Evolutionary conservation across 2,888 invertebrate genomes (phyloP).

Genomic region (Fissipunctia ypsillon): DNA sequence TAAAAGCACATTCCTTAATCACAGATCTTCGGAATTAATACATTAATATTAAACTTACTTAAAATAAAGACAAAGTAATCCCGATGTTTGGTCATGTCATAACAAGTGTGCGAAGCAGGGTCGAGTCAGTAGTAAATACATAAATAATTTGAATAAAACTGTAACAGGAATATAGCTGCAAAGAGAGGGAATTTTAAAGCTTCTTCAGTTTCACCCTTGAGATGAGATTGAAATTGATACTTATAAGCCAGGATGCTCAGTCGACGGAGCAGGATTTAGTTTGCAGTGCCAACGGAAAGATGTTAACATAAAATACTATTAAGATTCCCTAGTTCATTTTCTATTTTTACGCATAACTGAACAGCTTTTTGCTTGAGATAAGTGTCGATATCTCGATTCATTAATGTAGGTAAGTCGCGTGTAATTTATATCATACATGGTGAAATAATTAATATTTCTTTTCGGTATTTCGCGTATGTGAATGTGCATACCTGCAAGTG

Average conservation of each 20-base stretch:
- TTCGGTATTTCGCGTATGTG: neutral
- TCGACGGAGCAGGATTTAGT: conserved; percentile 47
- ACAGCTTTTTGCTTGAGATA: neutral
- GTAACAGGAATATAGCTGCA: conserved; percentile 23
- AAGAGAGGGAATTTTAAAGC: conserved; percentile 19
- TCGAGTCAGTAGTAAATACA: neutral
- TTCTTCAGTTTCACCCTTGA: conserved; percentile 33
- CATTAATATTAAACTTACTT: too few relatives aligned
- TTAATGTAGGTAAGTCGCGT: neutral
- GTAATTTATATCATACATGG: neutral
- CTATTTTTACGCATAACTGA: conserved; percentile 4
- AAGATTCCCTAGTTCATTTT: conserved; percentile 35
- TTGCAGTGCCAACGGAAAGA: conserved; percentile 35
- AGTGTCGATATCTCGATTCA: neutral
- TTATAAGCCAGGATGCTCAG: conserved; percentile 57
- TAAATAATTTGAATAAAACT: conserved; percentile 11
- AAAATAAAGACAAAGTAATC: neutral
- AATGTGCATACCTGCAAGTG: neutral
- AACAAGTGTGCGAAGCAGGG: too few relatives aligned
- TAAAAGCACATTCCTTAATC: too few relatives aligned
- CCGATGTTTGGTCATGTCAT: too few relatives aligned
- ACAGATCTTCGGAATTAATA: too few relatives aligned
- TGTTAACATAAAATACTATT: conserved; percentile 41
- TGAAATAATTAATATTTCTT: neutral
- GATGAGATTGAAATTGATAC: conserved; percentile 58